Evolutionary conservation across 2,113 vertebrate species (phyloP).

Genomic region (Melospiza melodia): DNA sequence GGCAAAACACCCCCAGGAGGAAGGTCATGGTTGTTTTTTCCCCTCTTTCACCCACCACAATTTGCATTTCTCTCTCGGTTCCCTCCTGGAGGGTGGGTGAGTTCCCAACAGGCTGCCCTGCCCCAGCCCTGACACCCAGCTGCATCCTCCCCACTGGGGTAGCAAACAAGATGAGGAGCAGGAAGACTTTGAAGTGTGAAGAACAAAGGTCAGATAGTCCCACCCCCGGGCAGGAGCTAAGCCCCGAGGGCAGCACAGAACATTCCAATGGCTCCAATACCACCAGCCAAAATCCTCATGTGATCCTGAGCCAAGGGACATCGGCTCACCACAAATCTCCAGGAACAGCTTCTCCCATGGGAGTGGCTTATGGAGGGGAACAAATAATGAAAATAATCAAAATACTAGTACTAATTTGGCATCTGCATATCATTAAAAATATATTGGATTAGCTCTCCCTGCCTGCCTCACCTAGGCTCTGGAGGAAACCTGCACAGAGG

Average conservation of each 20-base stretch:
- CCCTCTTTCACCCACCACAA: neutral
- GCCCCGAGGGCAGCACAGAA: neutral
- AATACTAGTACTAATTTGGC: neutral
- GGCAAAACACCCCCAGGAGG: neutral
- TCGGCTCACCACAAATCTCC: neutral
- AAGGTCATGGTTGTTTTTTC: neutral
- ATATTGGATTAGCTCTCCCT: neutral
- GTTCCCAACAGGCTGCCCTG: neutral
- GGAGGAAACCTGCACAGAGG: neutral
- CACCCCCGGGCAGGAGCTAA: neutral
- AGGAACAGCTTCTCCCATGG: neutral
- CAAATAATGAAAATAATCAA: neutral
- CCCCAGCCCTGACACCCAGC: neutral
- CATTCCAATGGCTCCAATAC: accelerated
- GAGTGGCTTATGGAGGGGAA: neutral
- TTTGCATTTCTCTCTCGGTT: constrained; percentile 39
- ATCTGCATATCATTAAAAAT: neutral
- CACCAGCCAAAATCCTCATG: neutral
- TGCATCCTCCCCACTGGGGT: neutral
- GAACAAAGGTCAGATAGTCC: neutral
- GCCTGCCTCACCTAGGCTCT: neutral
- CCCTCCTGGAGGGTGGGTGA: neutral
- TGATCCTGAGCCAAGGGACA: neutral
- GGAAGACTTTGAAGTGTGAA: neutral
- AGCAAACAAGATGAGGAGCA: neutral